Base-by-base conservation (phyloP, 1,140 invertebrate genomes). In the Araneus ventricosus region DNA sequence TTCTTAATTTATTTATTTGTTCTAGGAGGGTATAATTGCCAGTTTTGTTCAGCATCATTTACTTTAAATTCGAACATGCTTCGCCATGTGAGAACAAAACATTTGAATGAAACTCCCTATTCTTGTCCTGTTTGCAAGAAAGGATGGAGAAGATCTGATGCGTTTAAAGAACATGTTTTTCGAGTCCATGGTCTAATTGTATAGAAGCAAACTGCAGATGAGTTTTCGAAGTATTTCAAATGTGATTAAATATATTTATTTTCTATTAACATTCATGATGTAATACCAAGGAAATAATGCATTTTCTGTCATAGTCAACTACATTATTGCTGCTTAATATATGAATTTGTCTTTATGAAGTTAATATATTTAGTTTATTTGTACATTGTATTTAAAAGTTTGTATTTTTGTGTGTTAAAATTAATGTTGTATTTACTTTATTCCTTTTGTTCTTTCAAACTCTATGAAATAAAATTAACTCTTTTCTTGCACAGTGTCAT, bases 31-130 rank as follows among this genome's bases (percentile, higher is more conserved):
- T 63, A 84, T 34, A 41, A n/a, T 17, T 91, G 89, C 27, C 20
- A 30, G 5, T 61, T 84, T n/a, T 91, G 89, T 45, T 27, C 45
- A n/a, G 75, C 89, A n/a, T 59, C 34, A 30, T 91, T 91, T 63
- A 61, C 89, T 41, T 27, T 63, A 5, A 91, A 91, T 39, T 91
- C 89, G 8, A 91, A 91, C 24, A 91, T 84, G 89, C 52, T 84
- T 59, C 89, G 89, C 14, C 89, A 91, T 84, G 41, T 91, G 17
- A 82, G 89, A 63, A 61, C 89, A 30, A 82, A 84, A 27, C 89
- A 91, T 84, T 24, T 84, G 57, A 45, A 27, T 39, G 80, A 82
- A 45, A 61, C 59, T 34, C 75, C 34, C 3, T 91, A 61, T 45
- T 84, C 22, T 8, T 91, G 89, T 63, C 45, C 89, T 57, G 27